These are phyloP conservation scores for Colletes collaris DNA, from an alignment of 2,888 invertebrate species.

Conservation along the genomic window DNA sequence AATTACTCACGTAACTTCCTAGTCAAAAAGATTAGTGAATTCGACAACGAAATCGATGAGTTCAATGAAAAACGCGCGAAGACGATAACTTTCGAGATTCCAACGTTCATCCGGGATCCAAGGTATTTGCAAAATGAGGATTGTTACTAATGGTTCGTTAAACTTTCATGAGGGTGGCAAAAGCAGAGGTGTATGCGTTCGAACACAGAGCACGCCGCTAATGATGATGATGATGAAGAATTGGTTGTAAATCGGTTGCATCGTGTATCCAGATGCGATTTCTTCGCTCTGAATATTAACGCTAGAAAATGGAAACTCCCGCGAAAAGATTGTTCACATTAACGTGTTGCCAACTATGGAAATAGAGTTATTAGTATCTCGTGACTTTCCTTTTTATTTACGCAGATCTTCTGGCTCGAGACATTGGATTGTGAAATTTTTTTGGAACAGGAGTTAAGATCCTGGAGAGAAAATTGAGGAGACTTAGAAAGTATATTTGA, in stretches of 20 bases:
- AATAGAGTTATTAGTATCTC: neutral
- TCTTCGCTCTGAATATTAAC: conserved; percentile 13
- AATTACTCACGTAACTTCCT: no score
- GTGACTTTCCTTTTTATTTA: neutral
- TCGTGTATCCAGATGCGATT: conserved; percentile 16
- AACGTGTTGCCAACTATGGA: neutral
- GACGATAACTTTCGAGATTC: neutral
- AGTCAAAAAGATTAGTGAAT: no score
- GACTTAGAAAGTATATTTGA: no score
- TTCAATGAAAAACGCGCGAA: no score
- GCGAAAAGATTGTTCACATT: neutral
- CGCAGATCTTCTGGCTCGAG: neutral
- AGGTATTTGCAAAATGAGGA: conserved; percentile 18
- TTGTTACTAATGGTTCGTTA: conserved; percentile 41
- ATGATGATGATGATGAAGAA: conserved; percentile 43
- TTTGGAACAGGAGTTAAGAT: neutral
- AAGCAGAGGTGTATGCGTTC: conserved; percentile 1
- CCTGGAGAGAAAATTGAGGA: no score
- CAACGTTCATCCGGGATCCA: neutral
- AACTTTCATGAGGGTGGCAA: conserved; percentile 38
- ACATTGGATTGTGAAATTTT: neutral
- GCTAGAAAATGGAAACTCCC: conserved; percentile 8
- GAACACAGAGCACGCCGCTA: neutral
- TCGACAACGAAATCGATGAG: no score
- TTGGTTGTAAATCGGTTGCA: conserved; percentile 27